Percentiles rank a stretch among this genome's conserved stretches.
Conservation (phyloP, 2,888 invertebrate species). For the Caenorhabditis japonica region DNA sequence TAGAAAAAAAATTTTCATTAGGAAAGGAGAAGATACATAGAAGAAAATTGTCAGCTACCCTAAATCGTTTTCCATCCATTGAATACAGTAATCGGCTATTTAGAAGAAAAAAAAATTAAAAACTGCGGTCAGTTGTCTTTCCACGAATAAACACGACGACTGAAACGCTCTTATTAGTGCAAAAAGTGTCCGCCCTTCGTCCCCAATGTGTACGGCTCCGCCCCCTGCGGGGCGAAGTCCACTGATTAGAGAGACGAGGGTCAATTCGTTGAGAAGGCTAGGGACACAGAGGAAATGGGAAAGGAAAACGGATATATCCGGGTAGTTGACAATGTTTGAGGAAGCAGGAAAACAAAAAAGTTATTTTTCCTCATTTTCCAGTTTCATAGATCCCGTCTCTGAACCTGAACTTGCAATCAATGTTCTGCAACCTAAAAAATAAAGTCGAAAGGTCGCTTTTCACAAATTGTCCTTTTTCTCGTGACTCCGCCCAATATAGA, state of each 20-base stretch:
- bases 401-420: too few relatives aligned
- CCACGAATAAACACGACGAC: too few relatives aligned
- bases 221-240: slow-evolving; percentile 45
- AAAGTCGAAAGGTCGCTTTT: slow-evolving; percentile 32
- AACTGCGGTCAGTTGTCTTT: neutral
- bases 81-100: too few relatives aligned
- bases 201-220: too few relatives aligned
- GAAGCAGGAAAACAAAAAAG: slow-evolving; percentile 5
- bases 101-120: neutral
- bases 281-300: slow-evolving; percentile 8
- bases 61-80: too few relatives aligned
- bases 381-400: neutral
- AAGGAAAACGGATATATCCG: neutral
- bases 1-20: too few relatives aligned
- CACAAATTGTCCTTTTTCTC: neutral
- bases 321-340: slow-evolving; percentile 14
- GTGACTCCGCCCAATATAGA: slow-evolving; percentile 1
- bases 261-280: neutral
- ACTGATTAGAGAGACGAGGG: slow-evolving; percentile 14
- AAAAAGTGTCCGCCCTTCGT: slow-evolving; percentile 3
- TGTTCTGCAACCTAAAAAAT: too few relatives aligned
- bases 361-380: neutral
- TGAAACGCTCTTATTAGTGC: slow-evolving; percentile 29
- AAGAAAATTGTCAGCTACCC: too few relatives aligned
- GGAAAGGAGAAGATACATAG: too few relatives aligned